Evolutionary conservation across 2,797 vertebrate species (phyloP), one percentile per base, ranked within the genome.

Genomic region (Carapus acus): DNA sequence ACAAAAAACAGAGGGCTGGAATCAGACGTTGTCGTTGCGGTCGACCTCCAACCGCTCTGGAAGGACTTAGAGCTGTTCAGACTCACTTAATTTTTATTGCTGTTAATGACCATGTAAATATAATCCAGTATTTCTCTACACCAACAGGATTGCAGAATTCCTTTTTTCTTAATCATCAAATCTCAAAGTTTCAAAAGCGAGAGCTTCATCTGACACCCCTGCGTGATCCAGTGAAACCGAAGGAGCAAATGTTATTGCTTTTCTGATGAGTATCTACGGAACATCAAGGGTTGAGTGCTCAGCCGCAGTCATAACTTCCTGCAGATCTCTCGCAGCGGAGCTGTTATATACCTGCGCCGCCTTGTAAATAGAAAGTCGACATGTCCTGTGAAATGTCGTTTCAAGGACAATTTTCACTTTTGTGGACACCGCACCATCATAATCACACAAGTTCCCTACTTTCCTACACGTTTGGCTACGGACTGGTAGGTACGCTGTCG

Each of bases 251-350:
- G 58, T 73, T 71, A 37, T 65, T 71, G 59, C 76, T 83, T 76
- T 49, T 31, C 42, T 43, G 73, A 78, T 82, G 54, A 63, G 59
- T 71, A 81, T 84, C 71, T 3, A 38, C 19, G 24, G 17, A 22
- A 43, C 59, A 56, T 71, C 24, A 66, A 62, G 76, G 65, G 44
- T 71, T 74, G 58, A 78, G 61, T 61, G 58, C 75, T 67, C 66
- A 47, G 54, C 39, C 62, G 65, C 59, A 80, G 79, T 65, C 79
- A 77, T 74, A 79, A 76, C 81, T 77, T 82, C 65, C 73, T 69
- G 76, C n/a, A 46, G 54, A 59, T 62, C 51, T 51, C 50, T 46
- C 2, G 15, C 38, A 36, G 49, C 37, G 15, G 24, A 60, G 49
- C 42, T 54, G 49, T 63, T 18, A 36, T 38, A 51, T 44, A 24